Base-by-base conservation (phyloP, 2,888 invertebrate genomes). In the Hoplodrina blanda region DNA sequence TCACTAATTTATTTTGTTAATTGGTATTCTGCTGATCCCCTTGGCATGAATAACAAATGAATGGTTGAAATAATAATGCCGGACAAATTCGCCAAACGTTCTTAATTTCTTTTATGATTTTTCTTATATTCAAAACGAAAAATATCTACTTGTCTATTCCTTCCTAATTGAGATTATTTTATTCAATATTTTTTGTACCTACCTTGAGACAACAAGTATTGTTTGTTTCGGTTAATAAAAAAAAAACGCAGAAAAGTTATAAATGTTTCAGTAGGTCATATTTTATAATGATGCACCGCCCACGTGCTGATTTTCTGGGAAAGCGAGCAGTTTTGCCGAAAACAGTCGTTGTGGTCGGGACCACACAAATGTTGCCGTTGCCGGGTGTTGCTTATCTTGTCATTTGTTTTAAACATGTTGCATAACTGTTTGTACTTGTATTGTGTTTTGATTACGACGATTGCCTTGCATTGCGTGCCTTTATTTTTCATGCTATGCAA, bases 361-460 rank as follows among this genome's bases (percentile, higher is more conserved):
- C 88, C 88, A 86, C 89, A 90, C 89, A 88, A 85, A 88, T 86
- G 83, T 88, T 87, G 78, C 25, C 17, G 49, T 50, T 19, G 75
- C 65, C 69, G 72, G 73, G 81, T 86, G 82, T 82, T 70, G 68
- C 82, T 82, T 85, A 85, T 82, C 81, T 79, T 74, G 78, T 81
- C 82, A 61, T 71, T 71, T 78, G 53, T 69, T 77, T 72, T 54
- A 30, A 60, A 62, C 44, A 73, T 69, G 44, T 81, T 73, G 62
- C 59, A 41, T 46, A 65, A 65, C 30, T 49, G 20, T 62, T 20
- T 53, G 20, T 46, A 59, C 15, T 57, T 44, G n/a, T 41, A 17
- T 30, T 55, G 17, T 6, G 15, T 30, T 49, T 63, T 41, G 30
- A 50, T 33, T 50, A 44, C 7, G 13, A 60, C n/a, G 41, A 17